These are phyloP conservation scores for Ptychoptera contaminata DNA, from an alignment of 2,888 invertebrate genomes.

Conservation along the genomic window DNA sequence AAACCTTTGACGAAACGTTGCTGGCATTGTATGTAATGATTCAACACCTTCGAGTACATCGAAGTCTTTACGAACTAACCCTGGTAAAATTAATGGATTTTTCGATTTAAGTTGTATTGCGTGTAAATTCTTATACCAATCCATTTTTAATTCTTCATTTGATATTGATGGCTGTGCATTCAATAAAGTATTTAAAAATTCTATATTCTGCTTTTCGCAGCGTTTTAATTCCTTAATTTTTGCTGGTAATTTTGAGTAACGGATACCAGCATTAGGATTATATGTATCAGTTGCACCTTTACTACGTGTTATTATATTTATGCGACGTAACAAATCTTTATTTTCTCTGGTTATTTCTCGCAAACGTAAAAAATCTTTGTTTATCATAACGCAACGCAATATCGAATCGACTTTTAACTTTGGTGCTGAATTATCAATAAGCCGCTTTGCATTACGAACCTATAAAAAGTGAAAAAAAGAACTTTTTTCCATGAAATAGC, in stretches of 20 bases:
- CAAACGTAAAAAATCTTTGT: constrained; percentile 6
- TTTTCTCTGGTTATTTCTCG: constrained; percentile 10
- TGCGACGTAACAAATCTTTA: constrained; percentile 6
- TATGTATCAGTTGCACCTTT: constrained; percentile 7
- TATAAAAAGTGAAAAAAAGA: background rate
- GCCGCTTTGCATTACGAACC: background rate
- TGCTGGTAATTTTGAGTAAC: background rate
- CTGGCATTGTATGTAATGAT: background rate
- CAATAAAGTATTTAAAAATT: background rate
- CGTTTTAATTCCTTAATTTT: background rate
- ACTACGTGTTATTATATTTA: constrained; percentile 10
- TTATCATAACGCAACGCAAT: constrained; percentile 6
- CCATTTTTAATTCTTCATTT: background rate
- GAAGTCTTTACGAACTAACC: background rate
- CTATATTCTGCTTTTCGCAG: constrained; percentile 3
- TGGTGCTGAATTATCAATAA: constrained; percentile 9
- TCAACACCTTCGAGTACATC: background rate
- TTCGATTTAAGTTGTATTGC: constrained; percentile 2
- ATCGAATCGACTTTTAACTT: constrained; percentile 6
- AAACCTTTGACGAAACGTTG: background rate
- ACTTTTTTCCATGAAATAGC: no score
- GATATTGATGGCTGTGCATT: background rate
- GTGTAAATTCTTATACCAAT: constrained; percentile 5
- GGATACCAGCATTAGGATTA: constrained; percentile 1
- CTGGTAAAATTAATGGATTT: constrained; percentile 6